phyloP scores from a whole-genome alignment of 1,140 invertebrate genomes.

The Drosophila sechellia region DNA sequence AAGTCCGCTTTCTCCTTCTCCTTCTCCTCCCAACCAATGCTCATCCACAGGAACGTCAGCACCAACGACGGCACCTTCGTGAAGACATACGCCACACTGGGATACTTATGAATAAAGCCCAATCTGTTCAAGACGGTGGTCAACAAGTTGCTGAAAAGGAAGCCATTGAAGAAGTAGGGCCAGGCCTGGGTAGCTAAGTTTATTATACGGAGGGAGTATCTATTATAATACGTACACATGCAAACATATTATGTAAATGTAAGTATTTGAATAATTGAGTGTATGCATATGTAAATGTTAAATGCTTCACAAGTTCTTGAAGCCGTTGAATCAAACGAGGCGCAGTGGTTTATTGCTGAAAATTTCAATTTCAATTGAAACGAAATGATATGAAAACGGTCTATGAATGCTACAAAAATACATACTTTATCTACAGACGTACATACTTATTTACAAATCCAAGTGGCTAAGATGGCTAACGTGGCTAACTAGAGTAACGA shows the following conservation, averaged over 20 bases:
- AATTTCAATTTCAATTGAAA: slow-evolving; percentile 14
- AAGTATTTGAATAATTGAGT: slow-evolving; percentile 42
- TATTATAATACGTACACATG: slow-evolving; percentile 21
- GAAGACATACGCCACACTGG: slow-evolving; percentile 95
- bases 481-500: slow-evolving; percentile 5
- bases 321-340: slow-evolving; percentile 4
- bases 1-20: neutral
- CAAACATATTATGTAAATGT: slow-evolving; percentile 31
- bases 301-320: slow-evolving; percentile 49
- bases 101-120: slow-evolving; percentile 90
- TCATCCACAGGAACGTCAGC: slow-evolving; percentile 88
- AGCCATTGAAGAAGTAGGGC: slow-evolving; percentile 56
- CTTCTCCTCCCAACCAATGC: too few species aligned
- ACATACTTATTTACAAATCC: slow-evolving; percentile 49
- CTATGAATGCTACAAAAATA: slow-evolving; percentile 18
- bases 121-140: slow-evolving; percentile 68
- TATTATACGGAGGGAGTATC: slow-evolving; percentile 7
- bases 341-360: slow-evolving; percentile 36
- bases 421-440: slow-evolving; percentile 56
- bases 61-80: slow-evolving; percentile 94
- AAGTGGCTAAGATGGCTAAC: slow-evolving; percentile 9
- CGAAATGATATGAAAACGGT: slow-evolving; percentile 22
- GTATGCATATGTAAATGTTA: slow-evolving; percentile 40
- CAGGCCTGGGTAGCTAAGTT: slow-evolving; percentile 26
- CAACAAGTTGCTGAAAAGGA: slow-evolving; percentile 64